Conservation (phyloP, 2,797 vertebrate species). For the Enteromius trimaculatus region DNA sequence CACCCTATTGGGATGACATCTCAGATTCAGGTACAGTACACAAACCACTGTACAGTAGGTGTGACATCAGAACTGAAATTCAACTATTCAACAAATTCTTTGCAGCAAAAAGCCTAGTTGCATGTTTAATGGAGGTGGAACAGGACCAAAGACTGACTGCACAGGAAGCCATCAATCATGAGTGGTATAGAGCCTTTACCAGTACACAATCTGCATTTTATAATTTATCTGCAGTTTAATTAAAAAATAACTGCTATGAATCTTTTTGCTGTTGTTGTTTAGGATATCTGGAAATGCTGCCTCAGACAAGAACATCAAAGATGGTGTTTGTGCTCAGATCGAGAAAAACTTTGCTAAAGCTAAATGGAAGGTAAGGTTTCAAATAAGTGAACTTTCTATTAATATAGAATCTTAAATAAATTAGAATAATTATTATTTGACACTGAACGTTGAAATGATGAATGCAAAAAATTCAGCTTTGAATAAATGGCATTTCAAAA, state of each 20-base stretch:
- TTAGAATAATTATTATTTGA: too few relatives aligned
- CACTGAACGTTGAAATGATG: too few relatives aligned
- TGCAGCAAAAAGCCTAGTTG: conserved; percentile 84
- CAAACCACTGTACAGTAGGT: background rate
- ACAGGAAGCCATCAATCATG: conserved; percentile 95
- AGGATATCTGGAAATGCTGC: conserved; percentile 99
- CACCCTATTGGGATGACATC: conserved; percentile 98
- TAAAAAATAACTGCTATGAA: background rate
- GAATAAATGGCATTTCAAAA: too few relatives aligned
- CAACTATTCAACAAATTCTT: conserved; percentile 40
- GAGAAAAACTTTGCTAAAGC: conserved; percentile 98
- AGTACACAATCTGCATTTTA: background rate
- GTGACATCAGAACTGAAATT: background rate
- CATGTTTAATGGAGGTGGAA: conserved; percentile 96
- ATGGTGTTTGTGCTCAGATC: conserved; percentile 96
- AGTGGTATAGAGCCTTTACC: conserved; percentile 81
- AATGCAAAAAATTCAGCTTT: too few relatives aligned
- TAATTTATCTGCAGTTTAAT: background rate
- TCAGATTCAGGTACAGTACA: conserved; percentile 89
- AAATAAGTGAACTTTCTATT: background rate
- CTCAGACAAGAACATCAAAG: conserved; percentile 98
- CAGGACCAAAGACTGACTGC: conserved; percentile 96
- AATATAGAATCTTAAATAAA: too few relatives aligned
- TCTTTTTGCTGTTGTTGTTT: conserved; percentile 31
- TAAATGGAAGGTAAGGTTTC: conserved; percentile 92